Conservation (phyloP, 2,113 vertebrate genomes). For the Carettochelys insculpta region DNA sequence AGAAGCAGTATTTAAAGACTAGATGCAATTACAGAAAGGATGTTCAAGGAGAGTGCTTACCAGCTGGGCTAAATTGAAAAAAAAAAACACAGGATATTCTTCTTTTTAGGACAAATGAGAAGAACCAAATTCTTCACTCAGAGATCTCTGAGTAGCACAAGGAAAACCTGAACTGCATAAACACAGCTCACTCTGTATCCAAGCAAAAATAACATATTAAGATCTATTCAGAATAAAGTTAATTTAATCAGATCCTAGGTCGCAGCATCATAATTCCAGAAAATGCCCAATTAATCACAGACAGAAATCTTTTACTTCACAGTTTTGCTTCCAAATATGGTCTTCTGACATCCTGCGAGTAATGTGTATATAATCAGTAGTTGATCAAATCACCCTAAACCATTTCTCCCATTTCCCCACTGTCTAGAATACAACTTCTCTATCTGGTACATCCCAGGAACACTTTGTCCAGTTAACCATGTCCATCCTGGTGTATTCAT, state of each 20-base stretch:
- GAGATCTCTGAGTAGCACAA: neutral
- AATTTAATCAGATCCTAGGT: neutral
- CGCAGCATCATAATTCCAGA: neutral
- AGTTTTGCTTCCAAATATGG: neutral
- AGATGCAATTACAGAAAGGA: neutral
- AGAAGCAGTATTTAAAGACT: neutral
- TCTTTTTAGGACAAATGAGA: neutral
- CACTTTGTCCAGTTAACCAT: no score
- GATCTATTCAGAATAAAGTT: neutral
- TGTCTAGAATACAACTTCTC: no score
- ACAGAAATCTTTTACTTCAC: neutral
- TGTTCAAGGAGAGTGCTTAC: neutral
- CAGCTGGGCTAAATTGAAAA: neutral
- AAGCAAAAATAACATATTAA: neutral
- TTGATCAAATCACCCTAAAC: neutral
- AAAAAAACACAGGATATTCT: neutral
- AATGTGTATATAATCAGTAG: neutral
- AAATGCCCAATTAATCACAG: neutral
- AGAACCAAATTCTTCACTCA: neutral
- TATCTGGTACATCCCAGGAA: no score
- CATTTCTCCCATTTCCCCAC: no score
- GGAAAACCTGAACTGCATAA: neutral
- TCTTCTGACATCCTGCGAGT: neutral
- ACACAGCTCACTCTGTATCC: neutral
- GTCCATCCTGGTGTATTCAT: no score